Base-by-base conservation (phyloP, 1,140 invertebrate species). In the Drosophila bocqueti region DNA sequence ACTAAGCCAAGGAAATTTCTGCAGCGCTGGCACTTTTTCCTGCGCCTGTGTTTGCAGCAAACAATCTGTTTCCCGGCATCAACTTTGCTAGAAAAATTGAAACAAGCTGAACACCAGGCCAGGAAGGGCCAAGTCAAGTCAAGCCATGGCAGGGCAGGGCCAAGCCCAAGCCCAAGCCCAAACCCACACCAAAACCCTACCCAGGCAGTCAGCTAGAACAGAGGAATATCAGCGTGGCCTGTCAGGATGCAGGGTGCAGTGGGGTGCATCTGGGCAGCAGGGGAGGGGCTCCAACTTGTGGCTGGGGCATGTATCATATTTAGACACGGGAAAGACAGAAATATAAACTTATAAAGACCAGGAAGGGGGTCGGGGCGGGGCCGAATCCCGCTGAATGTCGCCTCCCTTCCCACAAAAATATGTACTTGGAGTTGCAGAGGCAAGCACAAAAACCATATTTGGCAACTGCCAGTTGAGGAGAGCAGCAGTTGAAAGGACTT, bases 311-410 rank as follows among this genome's bases (percentile, higher is more conserved):
- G 84, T 84, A 87, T 90, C 75, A 89, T 84, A 89, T 90, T 89
- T 90, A 79, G 81, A 89, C 81, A 90, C 46, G 61, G 62, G 52
- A 85, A 79, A 85, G 85, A 81, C 73, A 89, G 77, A 84, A 81
- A 90, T 84, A 84, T 84, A 90, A 89, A 90, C 84, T 89, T 84
- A 84, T 69, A 84, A 81, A 90, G 81, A 72, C 78, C 74, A 76
- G 76, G n/a, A 5, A 6, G 36, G 2, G 9, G 52, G 34, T 18
- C 43, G 24, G 24, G 24, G 1, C 24, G 2, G 24, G 24, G 24
- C 2, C 26, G 43, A 45, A 29, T 18, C 18, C 16, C 16, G n/a
- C 16, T 42, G 40, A 8, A 42, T 42, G 5, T 34, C 31, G 8
- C 11, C 42, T 42, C 42, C 2, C n/a, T 3, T 29, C 6, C 7